Percentiles rank a stretch among this genome's conserved stretches.
These are phyloP conservation scores for Ophion slaviceki DNA, from an alignment of 2,888 invertebrate genomes.

Conservation along the genomic window DNA sequence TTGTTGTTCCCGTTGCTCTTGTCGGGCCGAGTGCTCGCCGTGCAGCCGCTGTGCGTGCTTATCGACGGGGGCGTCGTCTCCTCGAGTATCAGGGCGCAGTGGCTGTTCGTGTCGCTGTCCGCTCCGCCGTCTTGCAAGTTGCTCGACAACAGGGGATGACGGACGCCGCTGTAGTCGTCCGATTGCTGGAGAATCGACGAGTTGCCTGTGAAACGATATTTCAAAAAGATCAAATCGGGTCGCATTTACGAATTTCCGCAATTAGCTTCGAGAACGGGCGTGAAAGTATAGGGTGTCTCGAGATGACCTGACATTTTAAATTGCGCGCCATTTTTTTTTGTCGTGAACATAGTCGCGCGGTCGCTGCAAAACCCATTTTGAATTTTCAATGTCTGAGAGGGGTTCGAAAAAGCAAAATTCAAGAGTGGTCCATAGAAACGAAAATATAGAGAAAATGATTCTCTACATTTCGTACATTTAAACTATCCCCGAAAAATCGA, in stretches of 20 bases:
- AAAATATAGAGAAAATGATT: too few species aligned
- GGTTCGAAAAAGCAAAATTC: too few species aligned
- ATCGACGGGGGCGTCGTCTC: constrained; percentile 82
- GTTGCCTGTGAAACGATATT: constrained; percentile 73
- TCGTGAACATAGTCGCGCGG: too few species aligned
- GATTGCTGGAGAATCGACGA: constrained; percentile 78
- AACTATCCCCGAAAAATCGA: too few species aligned
- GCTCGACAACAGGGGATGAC: constrained; percentile 79
- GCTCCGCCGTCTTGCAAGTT: constrained; percentile 84
- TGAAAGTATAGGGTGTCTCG: too few species aligned
- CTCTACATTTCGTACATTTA: too few species aligned
- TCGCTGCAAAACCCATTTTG: too few species aligned
- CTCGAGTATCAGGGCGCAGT: constrained; percentile 85
- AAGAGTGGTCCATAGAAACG: too few species aligned
- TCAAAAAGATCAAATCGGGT: background rate
- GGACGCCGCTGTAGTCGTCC: constrained; percentile 75
- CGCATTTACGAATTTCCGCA: background rate
- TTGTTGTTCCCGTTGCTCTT: constrained; percentile 91
- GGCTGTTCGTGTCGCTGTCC: constrained; percentile 86
- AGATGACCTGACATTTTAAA: too few species aligned
- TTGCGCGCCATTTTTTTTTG: too few species aligned
- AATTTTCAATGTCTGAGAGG: too few species aligned
- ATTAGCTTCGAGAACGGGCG: too few species aligned
- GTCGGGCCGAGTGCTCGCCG: constrained; percentile 80
- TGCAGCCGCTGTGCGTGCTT: constrained; percentile 77